phyloP scores from a whole-genome alignment of 2,888 invertebrate species.

The Tiliacea citrago region DNA sequence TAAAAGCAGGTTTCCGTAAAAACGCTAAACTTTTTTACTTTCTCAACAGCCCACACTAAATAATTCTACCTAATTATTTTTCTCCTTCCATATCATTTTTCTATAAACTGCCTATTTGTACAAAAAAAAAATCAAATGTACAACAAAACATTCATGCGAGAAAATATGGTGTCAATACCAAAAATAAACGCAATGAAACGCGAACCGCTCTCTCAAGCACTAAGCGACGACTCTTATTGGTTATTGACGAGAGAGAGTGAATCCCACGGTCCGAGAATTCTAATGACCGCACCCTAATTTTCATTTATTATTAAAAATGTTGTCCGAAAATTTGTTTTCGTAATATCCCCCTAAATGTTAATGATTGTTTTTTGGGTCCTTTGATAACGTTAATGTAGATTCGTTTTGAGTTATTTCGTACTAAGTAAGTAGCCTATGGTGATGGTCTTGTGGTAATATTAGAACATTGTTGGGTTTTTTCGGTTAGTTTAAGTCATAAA shows the following conservation, averaged over 20 bases:
- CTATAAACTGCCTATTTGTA: neutral
- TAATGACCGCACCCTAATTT: slow-evolving; percentile 82
- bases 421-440: neutral
- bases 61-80: neutral
- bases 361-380: slow-evolving; percentile 59
- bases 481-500: neutral
- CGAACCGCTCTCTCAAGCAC: slow-evolving; percentile 56
- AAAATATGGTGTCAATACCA: neutral
- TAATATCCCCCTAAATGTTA: slow-evolving; percentile 68
- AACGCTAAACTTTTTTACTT: neutral
- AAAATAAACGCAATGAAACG: neutral
- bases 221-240: slow-evolving; percentile 68
- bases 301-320: slow-evolving; percentile 83
- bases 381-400: slow-evolving; percentile 53
- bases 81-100: neutral
- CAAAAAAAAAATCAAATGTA: neutral
- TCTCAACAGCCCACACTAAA: neutral
- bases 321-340: slow-evolving; percentile 68
- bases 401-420: slow-evolving; percentile 38
- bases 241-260: slow-evolving; percentile 77
- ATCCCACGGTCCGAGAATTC: slow-evolving; percentile 78
- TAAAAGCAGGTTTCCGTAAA: neutral
- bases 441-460: neutral
- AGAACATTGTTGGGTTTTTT: neutral
- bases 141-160: neutral